Conservation (phyloP, 2,113 vertebrate species). For the Ia io region DNA sequence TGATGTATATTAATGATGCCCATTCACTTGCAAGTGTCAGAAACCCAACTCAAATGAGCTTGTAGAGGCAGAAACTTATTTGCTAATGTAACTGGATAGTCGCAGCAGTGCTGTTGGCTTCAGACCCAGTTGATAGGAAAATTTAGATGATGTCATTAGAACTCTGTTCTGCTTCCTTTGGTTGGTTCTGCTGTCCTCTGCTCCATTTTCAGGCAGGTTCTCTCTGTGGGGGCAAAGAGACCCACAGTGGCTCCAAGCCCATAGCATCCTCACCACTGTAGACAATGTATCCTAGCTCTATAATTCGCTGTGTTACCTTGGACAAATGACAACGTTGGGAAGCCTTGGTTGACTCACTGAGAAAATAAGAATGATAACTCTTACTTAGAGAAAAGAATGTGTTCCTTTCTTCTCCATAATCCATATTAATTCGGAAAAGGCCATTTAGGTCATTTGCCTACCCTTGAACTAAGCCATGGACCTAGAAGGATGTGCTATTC, state of each 20-base stretch:
- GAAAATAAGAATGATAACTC: neutral
- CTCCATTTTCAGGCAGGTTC: neutral
- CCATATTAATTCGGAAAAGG: neutral
- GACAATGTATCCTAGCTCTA: neutral
- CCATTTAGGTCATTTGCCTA: neutral
- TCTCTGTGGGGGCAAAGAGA: neutral
- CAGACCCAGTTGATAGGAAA: neutral
- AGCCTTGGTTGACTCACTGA: neutral
- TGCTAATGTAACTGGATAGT: neutral
- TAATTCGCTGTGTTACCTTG: neutral
- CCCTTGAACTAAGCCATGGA: neutral
- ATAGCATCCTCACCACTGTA: neutral
- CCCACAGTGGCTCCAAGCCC: neutral
- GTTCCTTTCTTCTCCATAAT: neutral
- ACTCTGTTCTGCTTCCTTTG: neutral
- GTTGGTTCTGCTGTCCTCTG: neutral
- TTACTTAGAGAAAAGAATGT: neutral
- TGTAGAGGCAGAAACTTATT: neutral
- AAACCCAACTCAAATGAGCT: slow-evolving; percentile 10
- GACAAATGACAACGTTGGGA: neutral
- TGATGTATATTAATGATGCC: neutral
- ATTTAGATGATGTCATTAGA: neutral
- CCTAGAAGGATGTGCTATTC: neutral
- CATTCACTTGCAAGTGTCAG: neutral
- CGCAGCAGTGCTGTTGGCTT: neutral